Conservation (phyloP, 2,113 vertebrate species). For the Oncorhynchus gorbuscha region DNA sequence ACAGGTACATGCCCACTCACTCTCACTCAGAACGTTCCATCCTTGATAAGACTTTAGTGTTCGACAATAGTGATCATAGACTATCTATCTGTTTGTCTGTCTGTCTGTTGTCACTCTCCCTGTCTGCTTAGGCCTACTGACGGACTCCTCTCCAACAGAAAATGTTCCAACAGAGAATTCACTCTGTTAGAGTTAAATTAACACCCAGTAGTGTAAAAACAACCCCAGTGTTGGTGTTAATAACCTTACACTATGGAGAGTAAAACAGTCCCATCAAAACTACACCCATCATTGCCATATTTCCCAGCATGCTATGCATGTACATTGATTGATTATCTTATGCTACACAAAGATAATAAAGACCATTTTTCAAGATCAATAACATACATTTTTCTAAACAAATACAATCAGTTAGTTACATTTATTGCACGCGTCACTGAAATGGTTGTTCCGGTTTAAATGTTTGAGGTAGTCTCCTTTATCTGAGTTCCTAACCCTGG, state of each 20-base stretch:
- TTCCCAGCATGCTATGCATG: no score
- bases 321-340: no score
- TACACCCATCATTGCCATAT: no score
- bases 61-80: no score
- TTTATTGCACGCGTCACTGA: conserved; percentile 37
- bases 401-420: background rate
- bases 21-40: conserved; percentile 9
- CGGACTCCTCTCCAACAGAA: background rate
- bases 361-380: no score
- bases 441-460: conserved; percentile 25
- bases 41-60: background rate
- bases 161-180: background rate
- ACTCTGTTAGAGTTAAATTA: background rate
- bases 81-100: background rate
- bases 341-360: no score
- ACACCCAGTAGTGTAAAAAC: background rate
- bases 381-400: no score
- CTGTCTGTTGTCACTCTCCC: background rate
- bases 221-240: no score
- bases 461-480: no score
- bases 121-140: conserved; percentile 21
- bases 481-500: background rate
- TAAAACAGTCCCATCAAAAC: no score
- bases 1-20: conserved; percentile 31
- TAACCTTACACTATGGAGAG: no score